A percentile compares a stretch with the other conserved stretches of the same genome.
phyloP scores from a whole-genome alignment of 2,888 invertebrate genomes.

The Pantelozetes paolii region DNA sequence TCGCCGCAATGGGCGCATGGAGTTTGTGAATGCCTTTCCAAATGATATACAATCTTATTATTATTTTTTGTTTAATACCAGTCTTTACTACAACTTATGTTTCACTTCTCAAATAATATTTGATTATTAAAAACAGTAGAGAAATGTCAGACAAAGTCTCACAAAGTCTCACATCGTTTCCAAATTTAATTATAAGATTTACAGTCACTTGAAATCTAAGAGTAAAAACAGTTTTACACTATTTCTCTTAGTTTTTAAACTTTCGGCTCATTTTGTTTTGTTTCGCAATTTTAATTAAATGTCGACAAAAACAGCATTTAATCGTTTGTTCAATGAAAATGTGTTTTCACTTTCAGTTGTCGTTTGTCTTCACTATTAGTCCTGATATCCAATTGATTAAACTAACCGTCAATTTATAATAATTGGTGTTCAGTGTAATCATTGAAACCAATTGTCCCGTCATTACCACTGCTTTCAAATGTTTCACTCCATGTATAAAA shows the following conservation, averaged over 20 bases:
- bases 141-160: background rate
- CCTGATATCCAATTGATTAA: background rate
- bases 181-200: conserved; percentile 27
- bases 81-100: background rate
- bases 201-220: conserved; percentile 17
- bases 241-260: background rate
- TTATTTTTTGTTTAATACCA: background rate
- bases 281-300: background rate
- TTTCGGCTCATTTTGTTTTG: conserved; percentile 1
- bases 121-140: background rate
- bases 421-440: conserved; percentile 6
- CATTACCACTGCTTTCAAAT: too few relatives aligned
- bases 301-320: background rate
- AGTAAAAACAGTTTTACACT: conserved; percentile 14
- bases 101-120: background rate
- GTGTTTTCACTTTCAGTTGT: background rate
- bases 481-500: too few relatives aligned
- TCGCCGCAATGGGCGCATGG: conserved; percentile 10
- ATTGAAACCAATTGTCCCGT: conserved; percentile 9
- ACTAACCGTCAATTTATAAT: too few relatives aligned
- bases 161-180: conserved; percentile 22
- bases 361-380: background rate
- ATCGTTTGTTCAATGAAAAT: background rate
- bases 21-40: background rate
- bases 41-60: conserved; percentile 28